These are phyloP conservation scores for Sinosuthora webbiana DNA, from an alignment of 2,113 vertebrate genomes.

Conservation along the genomic window DNA sequence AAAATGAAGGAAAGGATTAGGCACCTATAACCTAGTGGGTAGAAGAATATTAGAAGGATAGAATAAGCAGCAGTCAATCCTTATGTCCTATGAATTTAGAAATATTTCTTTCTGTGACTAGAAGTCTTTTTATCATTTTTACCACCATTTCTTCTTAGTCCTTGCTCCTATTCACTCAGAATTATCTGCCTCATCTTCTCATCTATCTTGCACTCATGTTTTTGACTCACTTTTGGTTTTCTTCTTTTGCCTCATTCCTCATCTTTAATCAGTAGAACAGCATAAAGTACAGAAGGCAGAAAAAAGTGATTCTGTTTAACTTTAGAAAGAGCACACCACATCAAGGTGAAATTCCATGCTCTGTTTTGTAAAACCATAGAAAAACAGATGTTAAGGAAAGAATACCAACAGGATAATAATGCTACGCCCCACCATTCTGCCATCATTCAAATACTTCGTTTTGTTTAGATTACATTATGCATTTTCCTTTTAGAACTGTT, in stretches of 20 bases:
- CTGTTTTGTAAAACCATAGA: neutral
- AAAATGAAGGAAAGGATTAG: neutral
- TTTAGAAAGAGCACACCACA: neutral
- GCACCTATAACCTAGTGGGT: neutral
- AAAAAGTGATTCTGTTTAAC: neutral
- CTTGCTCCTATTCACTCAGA: neutral
- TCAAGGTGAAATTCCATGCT: neutral
- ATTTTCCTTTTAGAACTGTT: neutral
- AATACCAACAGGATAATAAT: neutral
- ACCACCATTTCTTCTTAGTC: neutral
- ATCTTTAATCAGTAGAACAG: neutral
- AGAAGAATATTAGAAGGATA: neutral
- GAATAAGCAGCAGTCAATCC: neutral
- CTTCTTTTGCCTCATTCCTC: neutral
- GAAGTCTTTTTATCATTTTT: neutral
- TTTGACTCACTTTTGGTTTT: neutral
- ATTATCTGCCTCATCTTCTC: neutral
- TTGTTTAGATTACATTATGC: neutral
- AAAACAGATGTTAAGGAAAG: neutral
- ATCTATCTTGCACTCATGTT: neutral
- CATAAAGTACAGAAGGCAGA: neutral
- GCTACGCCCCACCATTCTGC: neutral
- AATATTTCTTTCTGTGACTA: neutral
- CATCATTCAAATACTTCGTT: neutral
- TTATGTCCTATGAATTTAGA: neutral